Base-by-base conservation (phyloP, 1,140 invertebrate genomes). In the Drosophila persimilis region DNA sequence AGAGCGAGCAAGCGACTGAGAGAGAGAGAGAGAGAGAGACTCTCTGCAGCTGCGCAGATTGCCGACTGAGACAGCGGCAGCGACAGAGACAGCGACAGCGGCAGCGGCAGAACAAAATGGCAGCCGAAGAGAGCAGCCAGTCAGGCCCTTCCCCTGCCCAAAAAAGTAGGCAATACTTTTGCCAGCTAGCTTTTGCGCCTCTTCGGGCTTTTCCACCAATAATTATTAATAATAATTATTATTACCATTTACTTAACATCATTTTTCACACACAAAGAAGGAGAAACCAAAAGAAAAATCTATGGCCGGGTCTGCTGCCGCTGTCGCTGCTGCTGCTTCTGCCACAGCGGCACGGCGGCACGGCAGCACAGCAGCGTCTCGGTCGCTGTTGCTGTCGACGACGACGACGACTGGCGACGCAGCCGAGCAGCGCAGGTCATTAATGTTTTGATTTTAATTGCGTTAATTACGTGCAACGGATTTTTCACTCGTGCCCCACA, bases 371-470 rank as follows among this genome's bases (percentile, higher is more conserved):
- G 15, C 65, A n/a, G 63, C 17, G 48, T 13, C 35, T 11, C 67
- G 6, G 53, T 43, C n/a, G 43, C 75, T 13, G 56, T 4, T 59
- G 62, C 35, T 44, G 72, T 45, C 72, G 51, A 22, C 69, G 46
- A 41, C 72, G 46, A 41, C 65, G 71, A 31, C 63, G 72, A 44
- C 46, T 41, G 54, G 26, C 44, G 26, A 50, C 56, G 64, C 61
- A 24, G 57, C 46, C 35, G 35, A 45, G 50, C 59, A 78, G 83
- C 78, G 83, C 75, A 88, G 89, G 89, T 90, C 89, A 90, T 90
- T 90, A 90, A 88, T 89, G 89, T 90, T 90, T 90, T 90, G 89
- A 89, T 90, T 90, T 90, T 90, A 90, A 90, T 90, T 90, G 89
- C 80, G 89, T 90, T 90, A 90, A 90, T 90, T 90, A 90, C 89